Conservation (phyloP, 2,113 vertebrate genomes). For the Petaurus breviceps region DNA sequence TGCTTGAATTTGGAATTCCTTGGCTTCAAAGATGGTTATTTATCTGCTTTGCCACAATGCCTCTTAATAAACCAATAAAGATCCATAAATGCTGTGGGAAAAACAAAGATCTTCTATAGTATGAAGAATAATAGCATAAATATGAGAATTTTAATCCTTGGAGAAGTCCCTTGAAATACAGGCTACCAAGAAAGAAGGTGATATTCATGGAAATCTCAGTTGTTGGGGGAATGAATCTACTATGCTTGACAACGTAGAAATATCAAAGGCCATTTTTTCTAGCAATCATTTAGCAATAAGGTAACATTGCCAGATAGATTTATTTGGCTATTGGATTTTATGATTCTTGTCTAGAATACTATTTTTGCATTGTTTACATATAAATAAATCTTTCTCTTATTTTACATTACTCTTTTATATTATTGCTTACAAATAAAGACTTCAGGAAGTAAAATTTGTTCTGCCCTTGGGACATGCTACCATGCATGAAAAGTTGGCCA, state of each 20-base stretch:
- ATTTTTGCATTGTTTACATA: conserved; percentile 80
- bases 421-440: conserved; percentile 75
- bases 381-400: conserved; percentile 80
- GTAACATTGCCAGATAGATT: conserved; percentile 75
- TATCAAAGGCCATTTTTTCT: conserved; percentile 77
- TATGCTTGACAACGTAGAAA: conserved; percentile 72
- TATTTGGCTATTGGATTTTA: conserved; percentile 79
- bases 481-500: conserved; percentile 62
- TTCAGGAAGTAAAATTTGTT: conserved; percentile 76
- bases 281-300: conserved; percentile 77
- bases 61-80: not conserved
- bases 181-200: conserved; percentile 59
- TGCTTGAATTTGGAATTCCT: not conserved
- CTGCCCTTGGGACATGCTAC: conserved; percentile 70
- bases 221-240: conserved; percentile 59
- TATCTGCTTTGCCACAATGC: not conserved
- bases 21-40: not conserved
- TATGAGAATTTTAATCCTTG: conserved; percentile 23
- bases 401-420: conserved; percentile 70
- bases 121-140: not conserved
- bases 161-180: conserved; percentile 35
- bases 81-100: conserved; percentile 30
- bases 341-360: conserved; percentile 76
- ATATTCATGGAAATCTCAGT: conserved; percentile 71
- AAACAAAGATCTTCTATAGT: not conserved